A percentile compares a stretch with the other conserved stretches of the same genome.
phyloP scores from a whole-genome alignment of 1,140 invertebrate genomes.

The Drosophila tsacasi region DNA sequence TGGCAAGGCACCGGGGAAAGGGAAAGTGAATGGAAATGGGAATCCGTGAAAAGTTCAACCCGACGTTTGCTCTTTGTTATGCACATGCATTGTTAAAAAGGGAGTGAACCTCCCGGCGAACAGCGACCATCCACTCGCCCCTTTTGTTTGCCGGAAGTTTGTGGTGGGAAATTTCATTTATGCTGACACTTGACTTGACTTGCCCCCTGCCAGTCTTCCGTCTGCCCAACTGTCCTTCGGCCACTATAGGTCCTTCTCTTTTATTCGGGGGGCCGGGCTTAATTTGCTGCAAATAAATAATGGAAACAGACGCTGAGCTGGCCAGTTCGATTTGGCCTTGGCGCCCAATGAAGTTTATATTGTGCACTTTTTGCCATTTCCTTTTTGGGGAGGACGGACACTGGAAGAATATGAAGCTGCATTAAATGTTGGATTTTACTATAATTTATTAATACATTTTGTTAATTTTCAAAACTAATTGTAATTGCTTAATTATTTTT shows the following conservation, averaged over 20 bases:
- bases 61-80: constrained; percentile 60
- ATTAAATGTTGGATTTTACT: background rate
- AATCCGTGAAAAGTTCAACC: constrained; percentile 67
- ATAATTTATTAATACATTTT: background rate
- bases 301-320: constrained; percentile 65
- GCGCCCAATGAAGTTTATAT: constrained; percentile 58
- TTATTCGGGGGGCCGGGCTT: constrained; percentile 49
- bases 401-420: background rate
- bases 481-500: background rate
- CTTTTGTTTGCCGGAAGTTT: constrained; percentile 71
- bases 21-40: constrained; percentile 48
- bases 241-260: constrained; percentile 1
- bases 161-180: constrained; percentile 83
- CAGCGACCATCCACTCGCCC: constrained; percentile 6
- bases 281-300: constrained; percentile 83
- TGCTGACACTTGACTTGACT: constrained; percentile 80
- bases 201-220: constrained; percentile 22
- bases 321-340: constrained; percentile 69
- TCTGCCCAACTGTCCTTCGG: constrained; percentile 10
- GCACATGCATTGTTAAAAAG: constrained; percentile 72
- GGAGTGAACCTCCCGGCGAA: background rate
- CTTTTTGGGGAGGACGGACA: constrained; percentile 27
- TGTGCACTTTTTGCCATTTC: constrained; percentile 76
- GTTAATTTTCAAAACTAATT: background rate
- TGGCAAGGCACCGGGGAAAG: constrained; percentile 6